Evolutionary conservation across 2,888 invertebrate species (phyloP).

Genomic region (Drosophila ezoana): DNA sequence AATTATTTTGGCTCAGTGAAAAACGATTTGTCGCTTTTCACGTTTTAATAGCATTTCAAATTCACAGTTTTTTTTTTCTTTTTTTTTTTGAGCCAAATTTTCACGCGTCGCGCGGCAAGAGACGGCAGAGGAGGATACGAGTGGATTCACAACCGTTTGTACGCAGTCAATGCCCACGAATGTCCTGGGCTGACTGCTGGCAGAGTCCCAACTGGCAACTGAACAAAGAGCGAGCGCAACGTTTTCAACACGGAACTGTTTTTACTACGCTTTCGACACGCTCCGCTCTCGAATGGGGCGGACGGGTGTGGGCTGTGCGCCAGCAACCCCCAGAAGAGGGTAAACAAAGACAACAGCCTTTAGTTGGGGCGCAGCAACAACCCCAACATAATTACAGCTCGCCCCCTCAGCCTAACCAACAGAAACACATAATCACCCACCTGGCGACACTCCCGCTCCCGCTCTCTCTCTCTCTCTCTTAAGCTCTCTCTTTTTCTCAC

Average conservation of each 20-base stretch:
- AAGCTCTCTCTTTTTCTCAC: not conserved
- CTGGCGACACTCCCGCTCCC: conserved; percentile 4
- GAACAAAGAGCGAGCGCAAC: conserved; percentile 55
- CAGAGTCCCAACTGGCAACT: conserved; percentile 40
- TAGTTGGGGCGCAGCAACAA: conserved; percentile 51
- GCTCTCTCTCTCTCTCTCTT: conserved; percentile 18
- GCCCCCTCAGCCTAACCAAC: not conserved
- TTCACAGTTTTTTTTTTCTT: conserved; percentile 21
- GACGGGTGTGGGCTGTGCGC: conserved; percentile 5
- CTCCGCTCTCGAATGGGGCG: conserved; percentile 16
- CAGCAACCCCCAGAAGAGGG: conserved; percentile 66
- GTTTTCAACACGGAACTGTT: conserved; percentile 69
- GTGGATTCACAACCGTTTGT: conserved; percentile 81
- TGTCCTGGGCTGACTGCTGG: conserved; percentile 67
- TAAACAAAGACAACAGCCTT: conserved; percentile 59
- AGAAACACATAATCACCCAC: conserved; percentile 48
- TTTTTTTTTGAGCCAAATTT: conserved; percentile 33
- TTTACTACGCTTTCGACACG: conserved; percentile 48
- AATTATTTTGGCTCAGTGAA: conserved; percentile 39
- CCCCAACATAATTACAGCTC: conserved; percentile 57
- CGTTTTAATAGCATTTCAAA: conserved; percentile 28
- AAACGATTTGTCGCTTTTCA: conserved; percentile 12
- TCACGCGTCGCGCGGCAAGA: conserved; percentile 55
- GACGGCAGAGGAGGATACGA: conserved; percentile 28
- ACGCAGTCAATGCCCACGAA: conserved; percentile 81